Conservation (phyloP, 2,888 invertebrate genomes). For the Rhyacophila evoluta region DNA sequence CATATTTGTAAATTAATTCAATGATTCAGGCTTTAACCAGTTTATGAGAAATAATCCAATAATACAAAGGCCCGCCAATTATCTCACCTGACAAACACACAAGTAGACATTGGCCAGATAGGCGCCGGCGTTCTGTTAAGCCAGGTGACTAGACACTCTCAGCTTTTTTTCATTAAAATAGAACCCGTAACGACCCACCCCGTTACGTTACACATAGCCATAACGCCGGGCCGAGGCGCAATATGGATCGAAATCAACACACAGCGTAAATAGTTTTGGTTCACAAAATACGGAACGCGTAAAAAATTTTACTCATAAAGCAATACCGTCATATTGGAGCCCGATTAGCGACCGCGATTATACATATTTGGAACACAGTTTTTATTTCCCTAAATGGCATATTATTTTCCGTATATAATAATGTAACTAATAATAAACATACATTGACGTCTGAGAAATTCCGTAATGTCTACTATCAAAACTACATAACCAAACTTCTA, state of each 20-base stretch:
- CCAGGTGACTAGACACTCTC: conserved; percentile 7
- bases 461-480: no score
- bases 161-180: conserved; percentile 16
- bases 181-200: neutral
- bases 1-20: no score
- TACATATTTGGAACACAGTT: no score
- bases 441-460: no score
- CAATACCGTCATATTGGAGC: no score
- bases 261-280: neutral
- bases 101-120: neutral
- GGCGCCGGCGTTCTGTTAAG: neutral
- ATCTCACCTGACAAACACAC: neutral
- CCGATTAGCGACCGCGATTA: no score
- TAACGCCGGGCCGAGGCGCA: neutral
- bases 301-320: no score
- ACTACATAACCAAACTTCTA: no score
- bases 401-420: no score
- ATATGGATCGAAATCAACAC: neutral
- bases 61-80: neutral
- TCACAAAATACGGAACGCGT: neutral
- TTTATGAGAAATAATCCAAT: neutral
- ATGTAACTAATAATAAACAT: no score
- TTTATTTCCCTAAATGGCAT: no score
- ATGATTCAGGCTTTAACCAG: no score
- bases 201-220: neutral